phyloP scores from a whole-genome alignment of 1,140 invertebrate species.

The Dolichoris vasculosae region DNA sequence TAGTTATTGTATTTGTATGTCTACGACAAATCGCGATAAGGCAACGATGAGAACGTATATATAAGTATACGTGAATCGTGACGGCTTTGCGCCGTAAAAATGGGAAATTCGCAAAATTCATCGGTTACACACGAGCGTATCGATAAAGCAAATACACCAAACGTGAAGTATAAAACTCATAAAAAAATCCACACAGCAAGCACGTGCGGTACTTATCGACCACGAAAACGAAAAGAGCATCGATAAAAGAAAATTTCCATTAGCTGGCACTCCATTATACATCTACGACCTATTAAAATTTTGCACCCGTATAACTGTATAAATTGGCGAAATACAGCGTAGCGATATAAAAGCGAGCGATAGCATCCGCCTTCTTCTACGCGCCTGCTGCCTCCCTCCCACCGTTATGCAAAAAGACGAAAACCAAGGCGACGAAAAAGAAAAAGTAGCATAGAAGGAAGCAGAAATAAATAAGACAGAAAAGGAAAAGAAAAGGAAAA shows the following conservation, averaged over 20 bases:
- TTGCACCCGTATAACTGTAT: background rate
- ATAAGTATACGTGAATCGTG: background rate
- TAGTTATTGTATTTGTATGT: conserved; percentile 13
- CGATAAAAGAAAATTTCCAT: conserved; percentile 28
- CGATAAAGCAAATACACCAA: background rate
- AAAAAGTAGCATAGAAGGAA: background rate
- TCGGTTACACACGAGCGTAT: background rate
- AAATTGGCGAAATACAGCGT: background rate
- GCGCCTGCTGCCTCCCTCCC: background rate
- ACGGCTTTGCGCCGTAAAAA: background rate
- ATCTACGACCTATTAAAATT: background rate
- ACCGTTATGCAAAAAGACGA: background rate
- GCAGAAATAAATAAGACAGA: background rate
- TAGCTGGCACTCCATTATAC: background rate
- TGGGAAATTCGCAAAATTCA: background rate
- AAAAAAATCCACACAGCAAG: background rate
- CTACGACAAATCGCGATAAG: background rate
- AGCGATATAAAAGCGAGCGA: too few relatives aligned
- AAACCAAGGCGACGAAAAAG: background rate
- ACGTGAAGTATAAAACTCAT: conserved; percentile 1
- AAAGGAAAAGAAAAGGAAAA: background rate
- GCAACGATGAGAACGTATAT: background rate
- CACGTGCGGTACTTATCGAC: background rate
- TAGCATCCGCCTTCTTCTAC: background rate
- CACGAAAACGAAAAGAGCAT: conserved; percentile 4